Conservation (phyloP, 2,797 vertebrate species). For the Helarctos malayanus region DNA sequence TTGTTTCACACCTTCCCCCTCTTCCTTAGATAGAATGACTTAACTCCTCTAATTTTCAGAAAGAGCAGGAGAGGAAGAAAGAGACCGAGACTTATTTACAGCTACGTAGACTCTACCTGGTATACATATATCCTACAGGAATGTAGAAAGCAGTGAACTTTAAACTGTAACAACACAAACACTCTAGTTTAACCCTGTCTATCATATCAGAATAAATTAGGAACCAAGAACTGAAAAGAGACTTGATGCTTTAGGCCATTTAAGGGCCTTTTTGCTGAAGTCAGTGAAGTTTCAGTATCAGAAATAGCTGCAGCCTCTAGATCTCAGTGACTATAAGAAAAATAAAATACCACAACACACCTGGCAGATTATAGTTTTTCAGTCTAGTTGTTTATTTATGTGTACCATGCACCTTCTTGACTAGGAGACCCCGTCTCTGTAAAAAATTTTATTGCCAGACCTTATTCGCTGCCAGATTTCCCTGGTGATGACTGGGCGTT, state of each 20-base stretch:
- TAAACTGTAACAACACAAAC: not conserved
- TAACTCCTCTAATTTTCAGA: slow-evolving; percentile 58
- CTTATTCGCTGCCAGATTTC: not conserved
- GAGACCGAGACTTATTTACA: not conserved
- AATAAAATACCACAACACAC: not conserved
- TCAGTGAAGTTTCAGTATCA: slow-evolving; percentile 60
- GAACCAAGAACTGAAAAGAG: not conserved
- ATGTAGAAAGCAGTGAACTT: slow-evolving; percentile 43
- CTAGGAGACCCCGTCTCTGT: not conserved
- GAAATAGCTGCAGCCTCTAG: slow-evolving; percentile 53
- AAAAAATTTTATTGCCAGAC: not conserved
- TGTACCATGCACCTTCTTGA: not conserved
- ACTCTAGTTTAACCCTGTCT: not conserved
- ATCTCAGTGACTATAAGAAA: not conserved
- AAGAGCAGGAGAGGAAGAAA: not conserved
- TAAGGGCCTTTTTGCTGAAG: not conserved
- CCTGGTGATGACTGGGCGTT: not conserved
- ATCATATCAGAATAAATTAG: slow-evolving; percentile 39
- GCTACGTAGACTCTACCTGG: not conserved
- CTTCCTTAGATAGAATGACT: slow-evolving; percentile 74
- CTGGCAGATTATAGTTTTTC: not conserved
- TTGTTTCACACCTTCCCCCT: slow-evolving; percentile 66
- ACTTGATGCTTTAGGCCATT: slow-evolving; percentile 27
- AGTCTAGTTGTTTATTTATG: slow-evolving; percentile 15
- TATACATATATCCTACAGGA: not conserved